phyloP scores from a whole-genome alignment of 2,888 invertebrate species.

The Phaonia tiefii region DNA sequence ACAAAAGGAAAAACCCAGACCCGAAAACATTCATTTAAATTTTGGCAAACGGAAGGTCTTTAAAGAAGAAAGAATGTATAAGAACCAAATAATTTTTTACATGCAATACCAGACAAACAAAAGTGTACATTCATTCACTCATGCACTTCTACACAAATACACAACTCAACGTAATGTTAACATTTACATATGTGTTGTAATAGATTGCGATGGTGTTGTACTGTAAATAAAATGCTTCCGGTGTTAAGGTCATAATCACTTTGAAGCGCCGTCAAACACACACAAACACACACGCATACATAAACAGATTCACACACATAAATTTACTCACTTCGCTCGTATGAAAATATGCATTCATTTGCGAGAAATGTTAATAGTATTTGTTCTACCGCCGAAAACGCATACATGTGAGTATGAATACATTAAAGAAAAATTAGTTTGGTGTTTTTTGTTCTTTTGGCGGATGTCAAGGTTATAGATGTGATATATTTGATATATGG shows the following conservation, averaged over 20 bases:
- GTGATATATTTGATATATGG: too few relatives aligned
- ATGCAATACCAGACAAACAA: constrained; percentile 6
- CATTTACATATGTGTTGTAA: constrained; percentile 26
- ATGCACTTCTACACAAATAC: neutral
- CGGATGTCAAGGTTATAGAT: constrained; percentile 40
- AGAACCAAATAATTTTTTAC: constrained; percentile 4
- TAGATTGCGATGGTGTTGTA: constrained; percentile 32
- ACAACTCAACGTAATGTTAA: neutral
- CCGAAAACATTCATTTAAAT: neutral
- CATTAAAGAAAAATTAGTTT: constrained; percentile 32
- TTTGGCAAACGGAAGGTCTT: constrained; percentile 34
- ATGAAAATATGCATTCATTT: too few relatives aligned
- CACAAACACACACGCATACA: neutral
- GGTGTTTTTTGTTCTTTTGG: neutral
- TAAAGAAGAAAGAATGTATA: constrained; percentile 20
- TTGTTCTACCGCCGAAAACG: too few relatives aligned
- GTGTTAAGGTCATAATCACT: constrained; percentile 55
- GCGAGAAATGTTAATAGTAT: too few relatives aligned
- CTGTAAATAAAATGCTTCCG: constrained; percentile 46
- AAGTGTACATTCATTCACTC: neutral
- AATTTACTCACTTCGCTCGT: too few relatives aligned
- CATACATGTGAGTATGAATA: neutral
- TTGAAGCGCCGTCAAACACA: constrained; percentile 21
- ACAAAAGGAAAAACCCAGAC: neutral
- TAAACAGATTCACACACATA: too few relatives aligned